Evolutionary conservation across 2,797 vertebrate genomes (phyloP).

Genomic region (Enteromius unitaeniatus): DNA sequence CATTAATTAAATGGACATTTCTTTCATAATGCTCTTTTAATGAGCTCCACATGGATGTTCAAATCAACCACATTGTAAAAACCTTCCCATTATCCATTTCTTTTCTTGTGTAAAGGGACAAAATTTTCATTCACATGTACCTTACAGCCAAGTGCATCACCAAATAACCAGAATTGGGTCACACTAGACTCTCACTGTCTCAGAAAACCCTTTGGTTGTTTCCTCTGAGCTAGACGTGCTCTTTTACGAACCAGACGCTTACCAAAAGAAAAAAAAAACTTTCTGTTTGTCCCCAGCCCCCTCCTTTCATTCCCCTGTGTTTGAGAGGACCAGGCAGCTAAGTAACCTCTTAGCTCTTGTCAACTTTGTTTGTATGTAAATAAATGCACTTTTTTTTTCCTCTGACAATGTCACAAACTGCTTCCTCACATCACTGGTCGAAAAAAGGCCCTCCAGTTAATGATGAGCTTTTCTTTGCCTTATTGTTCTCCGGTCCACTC

Average conservation of each 20-base stretch:
- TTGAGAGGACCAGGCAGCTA: conserved; percentile 38
- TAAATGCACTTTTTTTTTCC: conserved; percentile 51
- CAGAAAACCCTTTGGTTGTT: conserved; percentile 52
- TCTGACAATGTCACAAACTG: conserved; percentile 61
- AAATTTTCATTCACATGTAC: not conserved
- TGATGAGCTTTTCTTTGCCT: conserved; percentile 60
- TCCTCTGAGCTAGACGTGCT: conserved; percentile 51
- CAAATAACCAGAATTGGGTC: conserved; percentile 50
- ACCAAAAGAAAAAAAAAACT: conserved; percentile 6
- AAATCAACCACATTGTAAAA: not conserved
- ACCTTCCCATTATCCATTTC: not conserved
- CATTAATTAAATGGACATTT: not conserved
- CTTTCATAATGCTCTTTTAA: not conserved
- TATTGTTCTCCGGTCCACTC: conserved; percentile 51
- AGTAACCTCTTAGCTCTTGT: conserved; percentile 50
- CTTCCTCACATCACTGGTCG: conserved; percentile 58
- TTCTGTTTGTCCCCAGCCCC: conserved; percentile 37
- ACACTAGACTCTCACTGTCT: conserved; percentile 36
- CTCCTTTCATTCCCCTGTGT: conserved; percentile 31
- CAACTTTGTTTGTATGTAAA: conserved; percentile 64
- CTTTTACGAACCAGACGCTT: conserved; percentile 53
- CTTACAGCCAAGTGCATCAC: conserved; percentile 10
- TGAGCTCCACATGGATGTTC: not conserved
- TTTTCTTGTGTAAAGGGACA: not conserved
- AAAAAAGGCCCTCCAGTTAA: conserved; percentile 60